Evolutionary conservation across 2,888 invertebrate genomes (phyloP), one percentile per base, ranked within the genome.

Genomic region (Heteromyza rotundicornis): DNA sequence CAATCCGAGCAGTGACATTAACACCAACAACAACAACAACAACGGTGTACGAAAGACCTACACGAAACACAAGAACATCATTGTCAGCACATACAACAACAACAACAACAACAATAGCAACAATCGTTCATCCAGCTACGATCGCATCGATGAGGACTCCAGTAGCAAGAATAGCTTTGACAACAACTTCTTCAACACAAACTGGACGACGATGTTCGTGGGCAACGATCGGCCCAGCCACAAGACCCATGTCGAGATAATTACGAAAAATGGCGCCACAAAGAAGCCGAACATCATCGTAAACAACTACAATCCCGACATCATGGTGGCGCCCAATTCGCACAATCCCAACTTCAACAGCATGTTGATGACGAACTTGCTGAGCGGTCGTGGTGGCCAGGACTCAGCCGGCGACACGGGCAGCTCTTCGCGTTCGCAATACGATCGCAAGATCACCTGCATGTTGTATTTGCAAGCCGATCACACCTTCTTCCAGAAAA

Each of bases 401-500:
- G 72, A 72, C 23, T 60, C 62, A 27, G 51, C 63, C 14, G 67
- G 71, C 49, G 74, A 74, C 47, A 70, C 70, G 24, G 75, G 72
- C 60, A 74, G 70, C 49, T 70, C 73, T 1, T 84, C 84, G 68
- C 78, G 85, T 74, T 72, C 81, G 49, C 63, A 80, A 54, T 82
- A 83, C 82, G 93, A 94, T 23, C 89, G 90, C 72, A 96, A 96
- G 82, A 95, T 94, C 40, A 96, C 96, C 0, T 98, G 98, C 79
- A 92, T 96, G 88, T 87, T 98, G 61, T 97, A 96, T 82, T 86
- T 99, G 75, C 96, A 98, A 84, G 97, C 98, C 2, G 95, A 95
- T 84, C 97, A 98, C 84, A 91, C 96, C 84, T 95, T 99, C 84
- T 98, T 92, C 84, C 91, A 95, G 79, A 91, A 95, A 84, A 95